Evolutionary conservation across 2,888 invertebrate species (phyloP).

Genomic region (Gisinianus flammeolus): DNA sequence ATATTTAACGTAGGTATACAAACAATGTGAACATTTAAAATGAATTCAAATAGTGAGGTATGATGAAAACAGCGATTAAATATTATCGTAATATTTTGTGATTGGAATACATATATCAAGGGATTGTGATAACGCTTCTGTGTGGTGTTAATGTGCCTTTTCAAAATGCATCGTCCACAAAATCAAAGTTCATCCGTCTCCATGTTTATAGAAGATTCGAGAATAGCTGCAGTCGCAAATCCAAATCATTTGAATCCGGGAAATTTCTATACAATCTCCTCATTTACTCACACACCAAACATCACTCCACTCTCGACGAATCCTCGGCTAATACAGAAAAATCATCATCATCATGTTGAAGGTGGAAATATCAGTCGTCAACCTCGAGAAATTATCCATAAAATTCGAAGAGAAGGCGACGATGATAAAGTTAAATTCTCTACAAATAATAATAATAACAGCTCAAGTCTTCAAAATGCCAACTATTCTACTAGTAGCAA

Average conservation of each 20-base stretch:
- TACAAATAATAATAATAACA: background rate
- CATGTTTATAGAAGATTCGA: conserved; percentile 56
- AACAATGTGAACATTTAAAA: background rate
- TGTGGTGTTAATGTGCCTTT: background rate
- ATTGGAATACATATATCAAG: conserved; percentile 17
- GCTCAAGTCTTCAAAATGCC: background rate
- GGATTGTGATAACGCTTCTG: conserved; percentile 18
- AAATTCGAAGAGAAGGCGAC: conserved; percentile 48
- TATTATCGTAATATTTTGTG: background rate
- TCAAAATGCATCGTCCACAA: conserved; percentile 26
- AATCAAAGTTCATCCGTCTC: conserved; percentile 53
- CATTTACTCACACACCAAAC: conserved; percentile 9
- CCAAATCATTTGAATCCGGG: conserved; percentile 30
- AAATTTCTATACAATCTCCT: conserved; percentile 11
- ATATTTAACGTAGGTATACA: no score
- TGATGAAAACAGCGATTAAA: background rate
- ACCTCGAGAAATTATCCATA: conserved; percentile 53
- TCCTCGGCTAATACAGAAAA: background rate
- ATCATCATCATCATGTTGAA: background rate
- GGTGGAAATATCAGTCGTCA: background rate
- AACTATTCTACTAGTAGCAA: background rate
- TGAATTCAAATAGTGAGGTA: background rate
- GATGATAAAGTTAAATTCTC: conserved; percentile 61
- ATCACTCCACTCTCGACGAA: background rate
- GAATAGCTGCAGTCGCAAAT: conserved; percentile 50